Base-by-base conservation (phyloP, 2,113 vertebrate genomes). In the Cyrtonyx montezumae region DNA sequence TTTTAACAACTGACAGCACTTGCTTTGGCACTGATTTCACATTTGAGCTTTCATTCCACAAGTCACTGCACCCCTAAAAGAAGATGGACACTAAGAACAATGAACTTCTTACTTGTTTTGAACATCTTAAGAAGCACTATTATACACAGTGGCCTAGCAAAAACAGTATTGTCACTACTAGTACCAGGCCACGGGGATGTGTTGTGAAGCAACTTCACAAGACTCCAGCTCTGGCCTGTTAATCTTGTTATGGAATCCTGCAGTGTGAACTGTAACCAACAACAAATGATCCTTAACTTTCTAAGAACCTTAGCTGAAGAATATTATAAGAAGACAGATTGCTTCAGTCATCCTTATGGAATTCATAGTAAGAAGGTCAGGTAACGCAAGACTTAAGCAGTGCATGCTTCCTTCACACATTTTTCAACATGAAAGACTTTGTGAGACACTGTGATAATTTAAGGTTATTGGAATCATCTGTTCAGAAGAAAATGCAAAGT, bases 321-420 rank as follows among this genome's bases (percentile, higher is more conserved):
- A 66, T 77, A 43, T 11, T 4, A 46, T 15, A 20, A 87, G 32
- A 22, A 61, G 73, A 68, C 59, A 32, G 8, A 83, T 66, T 73
- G 78, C 15, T 89, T 67, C 34, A 20, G 45, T 43, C 14, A 14
- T 4, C 12, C 16, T 13, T 25, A 17, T 42, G 15, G 13, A 70
- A 79, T 55, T 48, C 43, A 30, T 4, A 56, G 19, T 49, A 69
- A 42, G 71, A 82, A 43, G 23, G 71, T 17, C 7, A 32, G 5
- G 19, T 28, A 74, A 51, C 28, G 2, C 4, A 66, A 70, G 30
- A 46, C 6, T 34, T 28, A 18, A 43, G 4, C 4, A 53, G 5
- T 0, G 0, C 77, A 9, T 42, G 25, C 4, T 20, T 53, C n/a
- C 28, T 74, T 91, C 46, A 43, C 1, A 0, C 32, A 37, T 6